Conservation (phyloP, 2,888 invertebrate genomes). For the Temnothorax ravouxi region DNA sequence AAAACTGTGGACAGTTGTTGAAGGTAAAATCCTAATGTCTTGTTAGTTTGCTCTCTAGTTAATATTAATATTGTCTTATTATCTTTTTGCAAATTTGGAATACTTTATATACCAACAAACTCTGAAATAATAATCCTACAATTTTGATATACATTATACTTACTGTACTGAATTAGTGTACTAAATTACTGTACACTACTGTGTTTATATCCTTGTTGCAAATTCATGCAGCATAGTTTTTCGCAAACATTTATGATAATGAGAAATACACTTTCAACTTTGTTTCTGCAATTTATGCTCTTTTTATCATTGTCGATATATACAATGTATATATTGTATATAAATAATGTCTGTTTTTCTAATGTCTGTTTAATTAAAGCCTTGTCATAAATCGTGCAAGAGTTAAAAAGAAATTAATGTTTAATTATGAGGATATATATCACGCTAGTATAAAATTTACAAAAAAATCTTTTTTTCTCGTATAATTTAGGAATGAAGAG, state of each 20-base stretch:
- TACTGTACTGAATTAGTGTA: neutral
- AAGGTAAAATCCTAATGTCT: constrained; percentile 6
- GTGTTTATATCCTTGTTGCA: neutral
- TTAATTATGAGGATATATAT: neutral
- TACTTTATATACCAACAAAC: neutral
- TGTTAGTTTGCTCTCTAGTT: neutral
- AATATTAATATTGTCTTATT: neutral
- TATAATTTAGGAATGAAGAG: neutral
- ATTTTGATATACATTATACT: neutral
- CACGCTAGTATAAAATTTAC: neutral
- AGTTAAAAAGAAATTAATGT: neutral
- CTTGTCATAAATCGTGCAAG: neutral
- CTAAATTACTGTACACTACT: neutral
- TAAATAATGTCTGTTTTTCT: neutral
- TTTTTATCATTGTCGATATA: neutral
- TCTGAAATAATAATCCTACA: constrained; percentile 3
- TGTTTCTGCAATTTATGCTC: neutral
- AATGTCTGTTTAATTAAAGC: constrained; percentile 3
- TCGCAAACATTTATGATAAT: constrained; percentile 9
- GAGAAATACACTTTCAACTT: neutral
- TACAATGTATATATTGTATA: neutral
- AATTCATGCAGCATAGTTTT: neutral
- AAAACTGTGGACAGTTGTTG: neutral
- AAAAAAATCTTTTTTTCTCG: neutral
- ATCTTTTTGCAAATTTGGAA: neutral